Evolutionary conservation across 1,140 invertebrate genomes (phyloP).

Genomic region (Drosophila ironensis): DNA sequence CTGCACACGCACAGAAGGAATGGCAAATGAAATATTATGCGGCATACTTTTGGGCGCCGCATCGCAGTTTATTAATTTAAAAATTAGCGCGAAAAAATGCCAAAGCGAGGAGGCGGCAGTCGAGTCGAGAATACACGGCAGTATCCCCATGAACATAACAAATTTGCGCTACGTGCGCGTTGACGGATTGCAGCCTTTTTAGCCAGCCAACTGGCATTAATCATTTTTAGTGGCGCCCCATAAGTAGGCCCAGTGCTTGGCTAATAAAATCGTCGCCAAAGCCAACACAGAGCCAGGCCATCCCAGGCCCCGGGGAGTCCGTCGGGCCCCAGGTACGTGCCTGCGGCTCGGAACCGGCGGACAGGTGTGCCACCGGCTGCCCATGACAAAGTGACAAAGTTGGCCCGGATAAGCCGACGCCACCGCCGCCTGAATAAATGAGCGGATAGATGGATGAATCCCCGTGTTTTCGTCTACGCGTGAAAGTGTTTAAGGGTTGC

Average conservation of each 20-base stretch:
- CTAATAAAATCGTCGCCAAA: conserved; percentile 75
- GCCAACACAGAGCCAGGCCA: conserved; percentile 5
- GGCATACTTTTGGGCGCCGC: conserved; percentile 70
- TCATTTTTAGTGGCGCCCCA: conserved; percentile 78
- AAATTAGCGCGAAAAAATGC: conserved; percentile 75
- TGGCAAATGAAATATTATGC: conserved; percentile 79
- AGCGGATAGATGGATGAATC: conserved; percentile 45
- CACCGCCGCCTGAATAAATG: conserved; percentile 31
- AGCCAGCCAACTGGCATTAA: conserved; percentile 72
- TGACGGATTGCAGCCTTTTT: conserved; percentile 78
- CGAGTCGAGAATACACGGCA: background rate
- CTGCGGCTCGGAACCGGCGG: conserved; percentile 17
- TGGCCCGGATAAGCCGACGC: conserved; percentile 48
- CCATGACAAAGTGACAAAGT: conserved; percentile 78
- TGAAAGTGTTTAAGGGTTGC: conserved; percentile 58
- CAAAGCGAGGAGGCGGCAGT: background rate
- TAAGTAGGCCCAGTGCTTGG: conserved; percentile 75
- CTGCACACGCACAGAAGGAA: conserved; percentile 52
- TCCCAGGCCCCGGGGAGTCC: conserved; percentile 23
- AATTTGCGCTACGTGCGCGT: conserved; percentile 72
- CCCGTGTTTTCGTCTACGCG: conserved; percentile 19
- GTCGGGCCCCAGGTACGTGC: conserved; percentile 53
- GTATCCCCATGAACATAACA: conserved; percentile 42
- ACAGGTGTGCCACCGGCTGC: conserved; percentile 52
- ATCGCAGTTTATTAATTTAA: conserved; percentile 78